Base-by-base conservation (phyloP, 2,888 invertebrate species). In the Eucera pruinosa region DNA sequence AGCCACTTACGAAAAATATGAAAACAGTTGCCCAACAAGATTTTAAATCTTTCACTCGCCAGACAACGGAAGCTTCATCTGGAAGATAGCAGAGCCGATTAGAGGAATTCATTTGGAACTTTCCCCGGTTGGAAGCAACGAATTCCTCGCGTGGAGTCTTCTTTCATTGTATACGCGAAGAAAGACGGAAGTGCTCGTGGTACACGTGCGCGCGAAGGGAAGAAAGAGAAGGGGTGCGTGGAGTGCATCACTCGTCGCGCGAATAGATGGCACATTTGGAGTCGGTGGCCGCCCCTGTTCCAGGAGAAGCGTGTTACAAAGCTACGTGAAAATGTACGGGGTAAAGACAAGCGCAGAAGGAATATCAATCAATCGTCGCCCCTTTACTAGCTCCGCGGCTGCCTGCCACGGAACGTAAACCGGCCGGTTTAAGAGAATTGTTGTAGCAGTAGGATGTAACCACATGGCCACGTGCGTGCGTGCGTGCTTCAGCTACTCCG, bases 361-460 rank as follows among this genome's bases (percentile, higher is more conserved):
- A 83, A 86, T 89, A 90, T 90, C 89, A 89, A 90, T 91, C 91
- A 89, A 89, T 91, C 90, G 86, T 77, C 89, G 87, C 86, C 84
- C 85, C 87, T 88, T 89, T 91, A 87, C 81, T 80, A 60, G 43
- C 52, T 83, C 76, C 81, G 82, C 78, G 80, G 72, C 82, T 78
- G 78, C 54, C 57, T 65, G 74, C 41, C 48, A 36, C 39, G 39
- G 71, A 83, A 82, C 76, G 84, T 86, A 87, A 88, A 87, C 84
- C 82, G 57, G 67, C 73, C 78, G 75, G 69, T 82, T 88, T 86
- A 80, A 86, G 84, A 86, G 88, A 89, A 90, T 90, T 89, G 89
- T 90, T 89, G 87, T 23, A 48, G 25, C 85, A 84, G 85, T 88
- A 88, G 89, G 88, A 89, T 87, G 20, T 87, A 86, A 86, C 88